Base-by-base conservation (phyloP, 2,888 invertebrate genomes). In the Chrysomela aeneicollis region DNA sequence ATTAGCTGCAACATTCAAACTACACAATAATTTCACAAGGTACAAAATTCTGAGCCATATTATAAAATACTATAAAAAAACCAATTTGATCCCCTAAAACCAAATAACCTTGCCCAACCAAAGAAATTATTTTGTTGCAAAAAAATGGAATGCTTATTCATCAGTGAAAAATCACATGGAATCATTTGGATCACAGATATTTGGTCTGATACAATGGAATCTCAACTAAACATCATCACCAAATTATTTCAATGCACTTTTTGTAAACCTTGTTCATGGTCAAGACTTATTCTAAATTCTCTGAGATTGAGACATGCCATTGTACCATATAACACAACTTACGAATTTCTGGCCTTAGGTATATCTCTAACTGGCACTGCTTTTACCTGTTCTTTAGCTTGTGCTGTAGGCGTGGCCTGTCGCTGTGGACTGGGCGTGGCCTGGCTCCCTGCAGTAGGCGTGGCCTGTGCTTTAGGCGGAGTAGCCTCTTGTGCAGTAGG, bases 41-140 rank as follows among this genome's bases (percentile, higher is more conserved):
- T 66, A 66, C n/a, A 53, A 66, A 66, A 59, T 46, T 49, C 58
- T 58, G 59, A 65, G 58, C 58, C 57, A 62, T 53, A 50, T 53
- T 37, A 61, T 55, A 65, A 35, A 59, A 61, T 22, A 46, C 17
- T 46, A 46, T 57, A 30, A 57, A 57, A n/a, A 42, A 46, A 46
- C 26, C 46, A 57, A 57, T 46, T 21, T 37, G 18, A 35, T 17
- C 22, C 42, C 42, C 42, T 42, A 42, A 42, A 42, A 35, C 35
- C 35, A 6, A 35, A 35, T 10, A 10, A 42, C 42, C 42, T 42
- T 42, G 42, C 42, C 12, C n/a, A 42, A 15, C 6, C 42, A 42
- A 42, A 15, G n/a, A 42, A 10, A 42, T 42, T 3, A 42, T 5
- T 5, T 26, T 26, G 3, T 26, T 26, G 26, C 26, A 42, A 42